phyloP scores from a whole-genome alignment of 2,797 vertebrate genomes.

The Neosalanx taihuensis region DNA sequence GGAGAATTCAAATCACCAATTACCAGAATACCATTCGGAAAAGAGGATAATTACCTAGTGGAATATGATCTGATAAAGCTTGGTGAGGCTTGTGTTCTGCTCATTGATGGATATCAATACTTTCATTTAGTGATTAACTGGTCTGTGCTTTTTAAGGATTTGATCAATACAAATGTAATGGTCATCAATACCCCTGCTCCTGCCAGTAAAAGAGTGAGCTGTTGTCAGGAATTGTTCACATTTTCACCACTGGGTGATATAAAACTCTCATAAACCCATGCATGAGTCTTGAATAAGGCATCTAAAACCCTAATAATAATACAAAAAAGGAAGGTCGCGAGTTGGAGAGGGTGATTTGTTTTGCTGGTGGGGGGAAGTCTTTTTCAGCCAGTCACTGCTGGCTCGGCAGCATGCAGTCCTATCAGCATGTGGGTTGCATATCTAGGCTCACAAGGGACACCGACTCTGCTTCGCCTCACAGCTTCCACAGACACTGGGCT shows the following conservation, averaged over 20 bases:
- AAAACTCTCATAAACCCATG: not conserved
- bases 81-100: not conserved
- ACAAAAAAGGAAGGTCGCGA: not conserved
- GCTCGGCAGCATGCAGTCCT: not conserved
- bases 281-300: slow-evolving; percentile 1
- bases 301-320: not conserved
- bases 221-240: not conserved
- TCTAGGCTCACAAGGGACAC: not conserved
- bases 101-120: not conserved
- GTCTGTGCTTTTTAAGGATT: not conserved
- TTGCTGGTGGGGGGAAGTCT: not conserved
- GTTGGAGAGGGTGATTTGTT: not conserved
- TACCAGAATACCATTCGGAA: not conserved
- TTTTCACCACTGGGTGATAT: not conserved
- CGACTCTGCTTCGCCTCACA: not conserved
- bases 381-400: not conserved
- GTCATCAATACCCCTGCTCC: not conserved
- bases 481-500: not conserved
- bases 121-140: not conserved
- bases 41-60: not conserved
- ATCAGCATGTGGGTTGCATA: not conserved
- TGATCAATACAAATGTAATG: slow-evolving; percentile 1
- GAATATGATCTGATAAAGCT: slow-evolving; percentile 1
- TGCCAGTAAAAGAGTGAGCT: not conserved
- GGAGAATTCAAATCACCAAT: not conserved